Evolutionary conservation across 2,888 invertebrate genomes (phyloP).

Genomic region (Ischnus inquisitorius): DNA sequence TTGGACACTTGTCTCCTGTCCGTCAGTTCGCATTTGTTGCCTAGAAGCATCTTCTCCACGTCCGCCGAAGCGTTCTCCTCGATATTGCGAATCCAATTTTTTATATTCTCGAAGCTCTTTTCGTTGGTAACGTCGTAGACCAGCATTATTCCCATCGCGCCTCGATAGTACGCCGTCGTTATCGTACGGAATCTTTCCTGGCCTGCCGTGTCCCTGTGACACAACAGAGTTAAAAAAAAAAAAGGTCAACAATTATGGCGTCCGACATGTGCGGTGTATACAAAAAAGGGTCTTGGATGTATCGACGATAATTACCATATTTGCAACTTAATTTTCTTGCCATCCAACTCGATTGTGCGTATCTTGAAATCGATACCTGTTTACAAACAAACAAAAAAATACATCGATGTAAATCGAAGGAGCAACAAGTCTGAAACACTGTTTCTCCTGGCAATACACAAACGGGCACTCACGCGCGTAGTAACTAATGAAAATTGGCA

Average conservation of each 20-base stretch:
- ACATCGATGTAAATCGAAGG: background rate
- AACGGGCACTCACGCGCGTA: background rate
- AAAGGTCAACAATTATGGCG: slow-evolving; percentile 82
- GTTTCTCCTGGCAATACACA: background rate
- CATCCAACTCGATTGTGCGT: slow-evolving; percentile 98
- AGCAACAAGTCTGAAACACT: slow-evolving; percentile 57
- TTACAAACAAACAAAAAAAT: slow-evolving; percentile 78
- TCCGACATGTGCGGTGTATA: background rate
- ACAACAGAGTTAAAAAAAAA: slow-evolving; percentile 51
- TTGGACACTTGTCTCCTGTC: slow-evolving; percentile 97
- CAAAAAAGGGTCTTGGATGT: background rate
- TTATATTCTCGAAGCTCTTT: slow-evolving; percentile 99
- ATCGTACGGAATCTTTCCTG: slow-evolving; percentile 99
- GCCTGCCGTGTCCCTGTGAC: slow-evolving; percentile 97
- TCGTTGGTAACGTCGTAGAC: slow-evolving; percentile 99
- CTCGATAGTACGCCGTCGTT: slow-evolving; percentile 99
- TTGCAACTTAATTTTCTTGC: slow-evolving; percentile 99
- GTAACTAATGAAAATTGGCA: slow-evolving; percentile 21
- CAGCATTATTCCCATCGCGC: slow-evolving; percentile 99
- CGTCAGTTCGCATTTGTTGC: slow-evolving; percentile 99
- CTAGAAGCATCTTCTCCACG: slow-evolving; percentile 99
- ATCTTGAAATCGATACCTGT: slow-evolving; percentile 99
- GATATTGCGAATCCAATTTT: slow-evolving; percentile 99
- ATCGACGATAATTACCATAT: slow-evolving; percentile 93
- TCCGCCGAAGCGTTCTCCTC: slow-evolving; percentile 99